These are phyloP conservation scores for Leptura quadrifasciata DNA, from an alignment of 2,888 invertebrate genomes.

Conservation along the genomic window DNA sequence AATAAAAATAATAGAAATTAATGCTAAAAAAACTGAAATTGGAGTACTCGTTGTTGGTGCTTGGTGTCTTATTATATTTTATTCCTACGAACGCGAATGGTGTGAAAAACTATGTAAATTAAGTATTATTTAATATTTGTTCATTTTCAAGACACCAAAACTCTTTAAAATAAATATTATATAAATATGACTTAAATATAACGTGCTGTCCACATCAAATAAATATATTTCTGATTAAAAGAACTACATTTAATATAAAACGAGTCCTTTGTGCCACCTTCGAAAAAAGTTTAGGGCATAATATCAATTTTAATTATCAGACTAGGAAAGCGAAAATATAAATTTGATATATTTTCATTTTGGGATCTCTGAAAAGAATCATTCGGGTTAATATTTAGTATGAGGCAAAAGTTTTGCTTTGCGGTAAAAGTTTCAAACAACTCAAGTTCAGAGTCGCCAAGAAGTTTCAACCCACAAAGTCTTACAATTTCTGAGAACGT, in stretches of 20 bases:
- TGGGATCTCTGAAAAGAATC: background rate
- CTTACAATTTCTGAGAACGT: slow-evolving; percentile 1
- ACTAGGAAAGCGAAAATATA: background rate
- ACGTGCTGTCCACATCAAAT: too few relatives aligned
- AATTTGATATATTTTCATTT: background rate
- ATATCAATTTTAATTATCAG: background rate
- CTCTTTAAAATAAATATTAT: too few relatives aligned
- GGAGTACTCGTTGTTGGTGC: too few relatives aligned
- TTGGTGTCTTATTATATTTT: too few relatives aligned
- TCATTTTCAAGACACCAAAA: too few relatives aligned
- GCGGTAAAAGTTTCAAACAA: background rate
- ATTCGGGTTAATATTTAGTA: background rate
- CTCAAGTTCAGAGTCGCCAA: background rate
- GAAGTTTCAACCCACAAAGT: slow-evolving; percentile 1
- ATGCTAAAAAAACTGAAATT: too few relatives aligned
- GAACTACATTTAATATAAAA: background rate
- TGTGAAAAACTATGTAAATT: too few relatives aligned
- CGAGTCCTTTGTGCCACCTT: background rate
- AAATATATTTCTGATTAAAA: too few relatives aligned
- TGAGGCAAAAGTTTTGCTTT: background rate
- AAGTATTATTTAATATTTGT: too few relatives aligned
- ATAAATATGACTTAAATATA: too few relatives aligned
- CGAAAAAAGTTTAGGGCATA: background rate
- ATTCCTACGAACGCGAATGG: too few relatives aligned
- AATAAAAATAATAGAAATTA: too few relatives aligned